A percentile compares a stretch with the other conserved stretches of the same genome.
phyloP scores from a whole-genome alignment of 2,113 vertebrate species.

The Ptychochromis oligacanthus region DNA sequence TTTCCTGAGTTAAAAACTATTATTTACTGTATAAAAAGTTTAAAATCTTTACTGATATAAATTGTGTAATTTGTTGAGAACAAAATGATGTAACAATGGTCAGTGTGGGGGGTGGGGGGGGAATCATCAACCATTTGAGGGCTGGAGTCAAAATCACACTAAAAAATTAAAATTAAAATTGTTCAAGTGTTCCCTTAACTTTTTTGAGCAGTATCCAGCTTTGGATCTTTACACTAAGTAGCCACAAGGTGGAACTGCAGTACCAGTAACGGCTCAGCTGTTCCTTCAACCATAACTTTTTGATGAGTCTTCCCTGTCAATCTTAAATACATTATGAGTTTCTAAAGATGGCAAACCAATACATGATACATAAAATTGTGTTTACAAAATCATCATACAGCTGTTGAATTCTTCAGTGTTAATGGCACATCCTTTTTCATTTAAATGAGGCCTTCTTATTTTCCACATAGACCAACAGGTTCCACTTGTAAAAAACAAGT shows the following conservation, averaged over 20 bases:
- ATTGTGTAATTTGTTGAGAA: too few species aligned
- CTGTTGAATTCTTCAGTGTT: background rate
- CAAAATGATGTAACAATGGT: too few species aligned
- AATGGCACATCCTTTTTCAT: background rate
- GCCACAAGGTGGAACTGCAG: constrained; percentile 48
- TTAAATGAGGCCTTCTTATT: background rate
- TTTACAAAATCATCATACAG: background rate
- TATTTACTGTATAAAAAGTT: background rate
- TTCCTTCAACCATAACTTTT: too few species aligned
- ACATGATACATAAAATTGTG: background rate
- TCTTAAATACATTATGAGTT: background rate
- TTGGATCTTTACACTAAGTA: background rate
- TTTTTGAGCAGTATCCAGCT: background rate
- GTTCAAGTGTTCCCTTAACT: too few species aligned
- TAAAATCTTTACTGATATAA: too few species aligned
- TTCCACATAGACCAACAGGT: too few species aligned
- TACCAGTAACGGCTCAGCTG: background rate
- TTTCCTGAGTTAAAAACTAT: background rate
- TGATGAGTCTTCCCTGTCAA: too few species aligned
- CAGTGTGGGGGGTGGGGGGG: too few species aligned
- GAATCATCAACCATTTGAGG: too few species aligned
- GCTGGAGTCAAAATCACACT: too few species aligned
- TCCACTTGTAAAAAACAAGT: too few species aligned
- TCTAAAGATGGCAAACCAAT: background rate
- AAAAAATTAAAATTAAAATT: too few species aligned